phyloP scores from a whole-genome alignment of 2,113 vertebrate species.

The Datnioides undecimradiatus region DNA sequence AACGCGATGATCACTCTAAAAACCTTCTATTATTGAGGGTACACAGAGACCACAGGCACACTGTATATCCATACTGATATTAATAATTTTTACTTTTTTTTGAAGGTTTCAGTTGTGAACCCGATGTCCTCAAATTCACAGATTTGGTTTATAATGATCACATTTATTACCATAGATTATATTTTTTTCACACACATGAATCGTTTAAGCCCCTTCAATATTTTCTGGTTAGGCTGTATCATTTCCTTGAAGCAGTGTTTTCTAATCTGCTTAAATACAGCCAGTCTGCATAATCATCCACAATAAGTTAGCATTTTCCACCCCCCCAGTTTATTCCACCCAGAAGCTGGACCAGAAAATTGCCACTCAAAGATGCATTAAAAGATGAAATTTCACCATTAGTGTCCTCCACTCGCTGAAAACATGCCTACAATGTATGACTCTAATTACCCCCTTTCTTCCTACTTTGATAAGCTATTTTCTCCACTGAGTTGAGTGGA shows the following conservation, averaged over 20 bases:
- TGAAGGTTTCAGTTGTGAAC: neutral
- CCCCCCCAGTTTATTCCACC: constrained; percentile 27
- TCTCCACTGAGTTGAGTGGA: constrained; percentile 21
- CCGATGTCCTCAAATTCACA: neutral
- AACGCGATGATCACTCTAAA: constrained; percentile 33
- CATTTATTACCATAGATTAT: neutral
- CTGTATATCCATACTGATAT: neutral
- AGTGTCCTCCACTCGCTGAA: constrained; percentile 26
- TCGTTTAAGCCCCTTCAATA: constrained; percentile 1
- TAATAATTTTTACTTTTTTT: neutral
- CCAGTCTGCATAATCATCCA: constrained; percentile 34
- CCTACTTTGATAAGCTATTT: constrained; percentile 18
- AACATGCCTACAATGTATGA: constrained; percentile 26
- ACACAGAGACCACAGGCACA: constrained; percentile 4
- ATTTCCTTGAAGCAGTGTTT: constrained; percentile 28
- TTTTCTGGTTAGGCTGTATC: constrained; percentile 10
- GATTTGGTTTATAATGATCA: neutral
- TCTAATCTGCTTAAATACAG: constrained; percentile 44
- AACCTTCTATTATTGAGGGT: constrained; percentile 49
- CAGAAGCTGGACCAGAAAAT: constrained; percentile 46
- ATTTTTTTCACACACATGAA: neutral
- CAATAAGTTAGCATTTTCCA: constrained; percentile 16
- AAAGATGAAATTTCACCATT: constrained; percentile 39
- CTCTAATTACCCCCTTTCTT: constrained; percentile 32
- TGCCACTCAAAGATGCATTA: constrained; percentile 38